Conservation (phyloP, 35 echinoderm and acorn worm species). For the Patiria miniata region DNA sequence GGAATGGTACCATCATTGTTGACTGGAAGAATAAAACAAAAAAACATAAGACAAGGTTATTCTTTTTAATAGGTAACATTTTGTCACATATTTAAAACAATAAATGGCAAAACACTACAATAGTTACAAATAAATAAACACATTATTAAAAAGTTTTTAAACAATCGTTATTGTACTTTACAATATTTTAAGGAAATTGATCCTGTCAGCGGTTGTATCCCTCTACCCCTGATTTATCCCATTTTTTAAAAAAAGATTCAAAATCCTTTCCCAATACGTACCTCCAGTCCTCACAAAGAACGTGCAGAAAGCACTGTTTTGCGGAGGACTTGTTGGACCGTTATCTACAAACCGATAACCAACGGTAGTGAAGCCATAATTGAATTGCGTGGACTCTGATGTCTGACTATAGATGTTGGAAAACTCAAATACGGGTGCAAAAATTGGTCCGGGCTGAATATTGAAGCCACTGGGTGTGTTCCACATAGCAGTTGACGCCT, state of each 20-base stretch:
- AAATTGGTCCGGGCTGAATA: neutral
- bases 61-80: no score
- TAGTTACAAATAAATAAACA: no score
- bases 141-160: no score
- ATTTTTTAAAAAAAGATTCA: no score
- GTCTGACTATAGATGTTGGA: neutral
- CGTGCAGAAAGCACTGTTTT: neutral
- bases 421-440: neutral
- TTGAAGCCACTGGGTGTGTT: neutral
- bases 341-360: neutral
- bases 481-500: neutral
- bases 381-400: neutral
- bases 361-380: neutral
- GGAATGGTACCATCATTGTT: neutral
- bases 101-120: no score
- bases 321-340: neutral
- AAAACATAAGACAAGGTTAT: neutral
- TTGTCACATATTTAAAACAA: no score
- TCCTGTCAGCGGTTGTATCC: no score
- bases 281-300: neutral
- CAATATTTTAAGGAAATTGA: no score
- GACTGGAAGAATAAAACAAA: constrained; percentile 11
- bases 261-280: neutral
- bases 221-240: no score
- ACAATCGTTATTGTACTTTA: no score